Base-by-base conservation (phyloP, 2,888 invertebrate genomes). In the Brenthis ino region DNA sequence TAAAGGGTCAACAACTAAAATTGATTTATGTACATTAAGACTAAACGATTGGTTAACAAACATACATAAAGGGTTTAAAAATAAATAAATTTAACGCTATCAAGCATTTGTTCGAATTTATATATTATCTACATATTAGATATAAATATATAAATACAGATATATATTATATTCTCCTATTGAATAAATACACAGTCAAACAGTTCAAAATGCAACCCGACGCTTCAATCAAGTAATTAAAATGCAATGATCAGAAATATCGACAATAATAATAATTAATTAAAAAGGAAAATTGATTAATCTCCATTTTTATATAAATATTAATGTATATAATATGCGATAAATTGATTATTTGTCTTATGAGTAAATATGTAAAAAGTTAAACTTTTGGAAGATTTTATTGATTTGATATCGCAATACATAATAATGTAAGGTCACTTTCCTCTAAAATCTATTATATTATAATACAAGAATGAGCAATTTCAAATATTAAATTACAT, bases 1-100 rank as follows among this genome's bases (percentile, higher is more conserved):
- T 87, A 84, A 82, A 82, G 78, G 79, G 80, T 88, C 85, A 91
- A 89, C 88, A 89, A 88, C 80, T 79, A 82, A 83, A 86, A 83
- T 80, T 77, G 82, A 84, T 82, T 85, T 88, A 90, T 91, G 85
- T 91, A 91, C 89, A 91, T 80, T 85, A 85, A 80, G 83, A 82
- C 82, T 84, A 83, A 83, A 68, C 73, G 64, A 68, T 68, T 77
- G 76, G 77, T 79, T 77, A 78, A 73, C 74, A 71, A 74, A 74
- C 72, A 75, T 72, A 76, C 69, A 70, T 66, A 71, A 69, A 28
- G 65, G 72, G 67, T 72, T 74, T 67, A 67, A 70, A 43, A 43
- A 43, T 43, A 43, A 43, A 43, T 43, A 73, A 72, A 63, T 33
- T 37, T n/a, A 63, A 51, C 16, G 16, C 24, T 8, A 48, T 48